Percentiles rank a stretch among this genome's conserved stretches.
Conservation (phyloP, 1,140 invertebrate species). For the Himalopsyche phryganea region DNA sequence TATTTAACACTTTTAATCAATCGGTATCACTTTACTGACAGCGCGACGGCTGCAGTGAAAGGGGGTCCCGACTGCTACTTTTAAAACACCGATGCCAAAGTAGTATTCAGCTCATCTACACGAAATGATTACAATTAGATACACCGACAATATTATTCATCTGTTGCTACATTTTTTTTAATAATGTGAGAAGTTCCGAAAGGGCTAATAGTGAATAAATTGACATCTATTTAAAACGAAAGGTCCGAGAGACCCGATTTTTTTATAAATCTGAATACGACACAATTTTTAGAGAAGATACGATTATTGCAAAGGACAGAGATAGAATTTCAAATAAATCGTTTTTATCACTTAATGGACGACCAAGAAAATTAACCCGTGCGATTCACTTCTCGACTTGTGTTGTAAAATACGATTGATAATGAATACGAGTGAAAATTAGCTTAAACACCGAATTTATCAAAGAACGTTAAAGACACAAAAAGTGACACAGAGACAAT, state of each 20-base stretch:
- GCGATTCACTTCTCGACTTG: not conserved
- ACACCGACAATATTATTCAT: constrained; percentile 5
- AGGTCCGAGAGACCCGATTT: too few relatives aligned
- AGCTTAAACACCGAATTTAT: not conserved
- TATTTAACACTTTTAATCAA: not conserved
- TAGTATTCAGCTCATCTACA: not conserved
- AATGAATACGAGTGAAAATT: not conserved
- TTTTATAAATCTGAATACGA: too few relatives aligned
- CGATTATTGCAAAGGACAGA: too few relatives aligned
- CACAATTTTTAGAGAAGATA: too few relatives aligned
- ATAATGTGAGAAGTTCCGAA: not conserved
- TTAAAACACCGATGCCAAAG: constrained; percentile 21
- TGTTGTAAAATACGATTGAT: not conserved
- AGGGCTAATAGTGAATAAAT: not conserved
- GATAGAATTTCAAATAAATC: too few relatives aligned
- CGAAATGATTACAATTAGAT: not conserved
- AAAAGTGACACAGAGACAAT: constrained; percentile 24
- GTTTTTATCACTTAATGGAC: too few relatives aligned
- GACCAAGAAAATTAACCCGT: too few relatives aligned
- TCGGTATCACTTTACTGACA: not conserved
- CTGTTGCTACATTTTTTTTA: not conserved
- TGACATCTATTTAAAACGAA: too few relatives aligned
- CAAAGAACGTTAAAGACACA: constrained; percentile 15
- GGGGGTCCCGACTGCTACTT: not conserved
- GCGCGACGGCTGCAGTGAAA: not conserved